Conservation (phyloP, 2,113 vertebrate species). For the Poecile atricapillus region DNA sequence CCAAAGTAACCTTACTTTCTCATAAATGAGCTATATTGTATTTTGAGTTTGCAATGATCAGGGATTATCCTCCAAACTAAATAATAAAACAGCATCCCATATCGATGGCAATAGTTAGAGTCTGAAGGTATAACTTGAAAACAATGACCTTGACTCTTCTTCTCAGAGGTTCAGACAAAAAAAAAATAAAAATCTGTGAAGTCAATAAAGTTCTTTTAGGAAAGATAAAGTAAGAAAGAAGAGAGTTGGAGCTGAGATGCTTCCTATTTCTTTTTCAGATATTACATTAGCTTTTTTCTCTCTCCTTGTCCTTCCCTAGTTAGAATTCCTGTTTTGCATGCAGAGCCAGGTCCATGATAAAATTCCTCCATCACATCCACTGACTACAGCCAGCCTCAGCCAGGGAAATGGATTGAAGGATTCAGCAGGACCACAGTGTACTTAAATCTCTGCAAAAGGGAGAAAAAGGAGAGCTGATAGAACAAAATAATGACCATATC, state of each 20-base stretch:
- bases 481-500: not conserved
- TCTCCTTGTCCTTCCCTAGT: not conserved
- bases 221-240: not conserved
- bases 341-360: not conserved
- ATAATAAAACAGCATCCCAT: not conserved
- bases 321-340: constrained; percentile 8
- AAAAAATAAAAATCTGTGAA: not conserved
- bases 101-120: not conserved
- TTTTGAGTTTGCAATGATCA: not conserved
- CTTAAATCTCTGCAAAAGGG: not conserved
- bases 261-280: not conserved
- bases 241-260: not conserved
- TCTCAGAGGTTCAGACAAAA: not conserved
- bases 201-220: not conserved
- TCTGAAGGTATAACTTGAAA: not conserved
- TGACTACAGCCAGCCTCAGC: not conserved
- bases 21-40: not conserved
- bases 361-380: not conserved
- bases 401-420: not conserved
- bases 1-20: not conserved
- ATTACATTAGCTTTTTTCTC: not conserved
- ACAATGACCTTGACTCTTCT: constrained; percentile 10
- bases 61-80: constrained; percentile 34
- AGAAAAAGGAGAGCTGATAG: not conserved
- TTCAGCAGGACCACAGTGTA: not conserved